Conservation (phyloP, 1,140 invertebrate genomes). For the Patella vulgata region DNA sequence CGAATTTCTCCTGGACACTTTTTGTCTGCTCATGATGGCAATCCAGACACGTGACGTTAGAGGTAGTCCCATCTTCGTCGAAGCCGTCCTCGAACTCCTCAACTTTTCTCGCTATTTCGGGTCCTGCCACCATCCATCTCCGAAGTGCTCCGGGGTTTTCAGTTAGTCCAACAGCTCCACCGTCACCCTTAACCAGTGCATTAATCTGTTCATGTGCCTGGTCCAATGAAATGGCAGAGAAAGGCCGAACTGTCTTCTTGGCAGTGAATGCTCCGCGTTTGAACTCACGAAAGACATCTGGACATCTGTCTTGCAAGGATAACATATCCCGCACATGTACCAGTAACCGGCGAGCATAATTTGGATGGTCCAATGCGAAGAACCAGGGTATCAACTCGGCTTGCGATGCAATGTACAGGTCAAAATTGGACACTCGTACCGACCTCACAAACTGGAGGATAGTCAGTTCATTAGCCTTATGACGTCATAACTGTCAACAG, state of each 20-base stretch:
- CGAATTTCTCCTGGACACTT: background rate
- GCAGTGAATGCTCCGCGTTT: conserved; percentile 22
- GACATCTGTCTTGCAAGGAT: conserved; percentile 8
- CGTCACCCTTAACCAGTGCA: conserved; percentile 36
- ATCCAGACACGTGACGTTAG: too few species aligned
- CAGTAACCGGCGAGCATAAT: conserved; percentile 46
- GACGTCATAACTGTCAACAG: too few species aligned
- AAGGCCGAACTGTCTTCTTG: conserved; percentile 11
- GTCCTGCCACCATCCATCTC: conserved; percentile 17
- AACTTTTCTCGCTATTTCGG: conserved; percentile 3
- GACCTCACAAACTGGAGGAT: conserved; percentile 24
- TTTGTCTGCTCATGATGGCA: background rate
- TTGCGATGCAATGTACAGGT: conserved; percentile 33
- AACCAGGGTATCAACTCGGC: conserved; percentile 34
- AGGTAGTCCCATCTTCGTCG: background rate
- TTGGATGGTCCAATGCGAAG: conserved; percentile 39
- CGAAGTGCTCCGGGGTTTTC: conserved; percentile 10
- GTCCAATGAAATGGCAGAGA: conserved; percentile 42
- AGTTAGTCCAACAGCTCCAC: conserved; percentile 39
- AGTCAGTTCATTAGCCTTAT: too few species aligned
- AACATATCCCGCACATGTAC: conserved; percentile 43
- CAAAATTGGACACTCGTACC: conserved; percentile 33
- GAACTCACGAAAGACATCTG: conserved; percentile 28
- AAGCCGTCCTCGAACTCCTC: background rate
- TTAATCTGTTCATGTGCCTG: conserved; percentile 44